Evolutionary conservation across 2,888 invertebrate genomes (phyloP), one percentile per base, ranked within the genome.

Genomic region (Melitaea athalia): DNA sequence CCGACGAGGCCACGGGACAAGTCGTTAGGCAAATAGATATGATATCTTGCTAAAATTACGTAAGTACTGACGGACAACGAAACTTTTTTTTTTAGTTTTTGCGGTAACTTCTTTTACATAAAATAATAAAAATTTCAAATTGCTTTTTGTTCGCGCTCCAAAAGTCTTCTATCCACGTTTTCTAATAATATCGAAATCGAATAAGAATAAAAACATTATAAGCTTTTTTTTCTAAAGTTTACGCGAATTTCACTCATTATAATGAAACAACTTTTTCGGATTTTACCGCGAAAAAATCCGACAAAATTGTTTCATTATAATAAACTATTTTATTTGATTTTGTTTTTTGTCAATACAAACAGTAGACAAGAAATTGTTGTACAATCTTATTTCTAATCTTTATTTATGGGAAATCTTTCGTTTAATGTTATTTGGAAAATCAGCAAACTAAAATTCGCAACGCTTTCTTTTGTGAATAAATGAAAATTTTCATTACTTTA

Each of bases 1-100:
- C 77, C 76, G 73, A 60, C 76, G 73, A 62, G 69, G 67, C 69
- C 73, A 68, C 73, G 71, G 74, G 49, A 61, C 71, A 70, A 74
- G 69, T 63, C 57, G 64, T 68, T 68, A 67, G 59, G 47, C 72
- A 63, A 71, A 71, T 53, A 66, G 62, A 63, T 67, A 68, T 67
- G 64, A 70, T 63, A 69, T 52, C 64, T 63, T 60, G 64, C 70
- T 63, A 63, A 68, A 70, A 72, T 68, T 55, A 67, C 67, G 55
- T 67, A 63, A 57, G 38, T 63, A 63, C 57, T 33, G 38, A 15
- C 43, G 63, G 57, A 42, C 53, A 17, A 57, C 57, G 43, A 50
- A 43, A 2, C 47, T 49, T 60, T 62, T 12, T 62, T 12, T 62
- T 57, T 33, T 49, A 57, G 50, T 17, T 10, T 52, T 12, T n/a